phyloP scores from a whole-genome alignment of 2,113 vertebrate genomes.

The Bos javanicus region DNA sequence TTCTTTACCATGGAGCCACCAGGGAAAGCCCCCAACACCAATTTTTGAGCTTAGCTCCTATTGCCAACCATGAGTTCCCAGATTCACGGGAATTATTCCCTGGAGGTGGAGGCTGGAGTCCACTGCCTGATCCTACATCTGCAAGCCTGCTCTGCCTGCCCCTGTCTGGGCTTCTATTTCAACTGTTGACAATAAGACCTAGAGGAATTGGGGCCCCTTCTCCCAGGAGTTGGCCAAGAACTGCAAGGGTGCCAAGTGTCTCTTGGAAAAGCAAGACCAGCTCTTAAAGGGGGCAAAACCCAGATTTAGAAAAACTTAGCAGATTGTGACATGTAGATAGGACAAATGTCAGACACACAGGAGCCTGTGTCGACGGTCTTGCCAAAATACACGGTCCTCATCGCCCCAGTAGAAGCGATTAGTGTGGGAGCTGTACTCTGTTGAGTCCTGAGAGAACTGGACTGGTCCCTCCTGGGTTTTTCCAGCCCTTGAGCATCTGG shows the following conservation, averaged over 20 bases:
- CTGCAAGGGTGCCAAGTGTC: neutral
- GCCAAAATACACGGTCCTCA: neutral
- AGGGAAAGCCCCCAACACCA: neutral
- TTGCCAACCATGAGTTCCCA: neutral
- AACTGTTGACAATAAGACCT: too few species aligned
- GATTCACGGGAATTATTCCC: neutral
- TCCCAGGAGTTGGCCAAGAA: neutral
- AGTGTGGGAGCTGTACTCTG: neutral
- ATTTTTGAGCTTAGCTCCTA: neutral
- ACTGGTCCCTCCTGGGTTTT: neutral
- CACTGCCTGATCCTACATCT: neutral
- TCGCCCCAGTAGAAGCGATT: accelerated
- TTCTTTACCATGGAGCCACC: neutral
- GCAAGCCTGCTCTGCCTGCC: neutral
- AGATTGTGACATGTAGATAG: neutral
- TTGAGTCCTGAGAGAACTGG: neutral
- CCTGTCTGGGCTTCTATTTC: neutral
- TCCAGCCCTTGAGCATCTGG: neutral
- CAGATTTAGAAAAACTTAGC: neutral
- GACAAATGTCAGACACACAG: neutral
- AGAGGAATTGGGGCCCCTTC: neutral
- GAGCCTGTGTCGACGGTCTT: accelerated
- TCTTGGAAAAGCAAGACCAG: neutral
- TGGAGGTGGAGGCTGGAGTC: neutral
- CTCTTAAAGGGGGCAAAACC: neutral